Conservation (phyloP, 2,113 vertebrate species). For the Vidua macroura region DNA sequence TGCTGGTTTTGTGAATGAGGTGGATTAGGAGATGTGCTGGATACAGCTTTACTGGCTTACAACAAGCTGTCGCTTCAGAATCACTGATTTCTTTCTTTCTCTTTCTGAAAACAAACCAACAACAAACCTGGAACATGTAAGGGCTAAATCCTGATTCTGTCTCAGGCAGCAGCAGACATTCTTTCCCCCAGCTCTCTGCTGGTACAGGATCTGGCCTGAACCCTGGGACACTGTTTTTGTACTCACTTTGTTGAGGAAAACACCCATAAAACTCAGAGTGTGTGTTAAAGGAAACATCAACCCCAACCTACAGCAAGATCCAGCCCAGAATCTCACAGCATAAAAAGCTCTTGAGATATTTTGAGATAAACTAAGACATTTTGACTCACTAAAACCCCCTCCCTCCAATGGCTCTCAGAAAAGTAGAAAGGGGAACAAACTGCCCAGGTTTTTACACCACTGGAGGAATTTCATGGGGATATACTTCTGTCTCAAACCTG, state of each 20-base stretch:
- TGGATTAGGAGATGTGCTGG: neutral
- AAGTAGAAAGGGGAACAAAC: neutral
- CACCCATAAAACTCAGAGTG: neutral
- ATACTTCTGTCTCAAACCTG: neutral
- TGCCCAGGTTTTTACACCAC: neutral
- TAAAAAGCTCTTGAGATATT: neutral
- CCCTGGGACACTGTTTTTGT: neutral
- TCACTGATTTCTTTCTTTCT: neutral
- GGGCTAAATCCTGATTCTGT: neutral
- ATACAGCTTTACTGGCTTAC: neutral
- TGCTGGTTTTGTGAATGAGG: neutral
- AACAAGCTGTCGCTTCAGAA: neutral
- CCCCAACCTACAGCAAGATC: neutral
- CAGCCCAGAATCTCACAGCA: neutral
- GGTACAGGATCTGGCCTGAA: neutral
- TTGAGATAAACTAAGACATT: neutral
- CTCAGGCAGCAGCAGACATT: neutral
- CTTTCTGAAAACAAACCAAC: neutral
- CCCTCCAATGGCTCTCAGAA: neutral
- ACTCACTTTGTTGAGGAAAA: neutral
- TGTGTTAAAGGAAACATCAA: neutral
- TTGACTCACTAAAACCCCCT: neutral
- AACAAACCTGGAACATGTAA: neutral
- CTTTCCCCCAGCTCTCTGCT: neutral
- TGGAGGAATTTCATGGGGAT: neutral